Evolutionary conservation across 2,113 vertebrate species (phyloP).

Genomic region (Melozone crissalis): DNA sequence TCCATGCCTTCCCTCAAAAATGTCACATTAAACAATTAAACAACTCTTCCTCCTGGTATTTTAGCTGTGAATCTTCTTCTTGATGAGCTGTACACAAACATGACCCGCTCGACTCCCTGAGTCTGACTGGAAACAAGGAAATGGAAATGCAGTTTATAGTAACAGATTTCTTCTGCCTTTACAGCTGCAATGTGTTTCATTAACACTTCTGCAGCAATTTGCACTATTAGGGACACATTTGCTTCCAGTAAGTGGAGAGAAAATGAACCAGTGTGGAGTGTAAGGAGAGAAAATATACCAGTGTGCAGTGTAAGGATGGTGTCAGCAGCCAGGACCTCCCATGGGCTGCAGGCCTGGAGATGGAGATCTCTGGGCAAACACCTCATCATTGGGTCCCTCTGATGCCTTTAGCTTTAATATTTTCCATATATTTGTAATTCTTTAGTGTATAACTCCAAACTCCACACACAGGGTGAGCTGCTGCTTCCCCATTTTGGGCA

Average conservation of each 20-base stretch:
- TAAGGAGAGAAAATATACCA: not conserved
- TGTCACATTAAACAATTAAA: not conserved
- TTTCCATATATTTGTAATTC: rapidly evolving
- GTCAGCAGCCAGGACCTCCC: not conserved
- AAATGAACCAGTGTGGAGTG: rapidly evolving
- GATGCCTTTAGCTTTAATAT: not conserved
- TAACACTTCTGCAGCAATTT: constrained; percentile 26
- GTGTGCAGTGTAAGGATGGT: rapidly evolving
- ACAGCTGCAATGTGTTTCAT: constrained; percentile 22
- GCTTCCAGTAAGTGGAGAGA: not conserved
- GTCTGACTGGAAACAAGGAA: not conserved
- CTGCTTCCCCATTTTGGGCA: not conserved
- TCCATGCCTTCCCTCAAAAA: not conserved
- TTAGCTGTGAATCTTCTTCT: not conserved
- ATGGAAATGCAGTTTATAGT: not conserved
- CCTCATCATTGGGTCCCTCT: rapidly evolving
- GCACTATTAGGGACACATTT: not conserved
- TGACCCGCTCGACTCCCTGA: not conserved
- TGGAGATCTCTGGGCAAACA: rapidly evolving
- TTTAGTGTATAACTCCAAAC: not conserved
- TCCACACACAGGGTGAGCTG: not conserved
- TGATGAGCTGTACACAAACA: not conserved
- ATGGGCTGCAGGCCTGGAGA: not conserved
- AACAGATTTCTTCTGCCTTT: not conserved
- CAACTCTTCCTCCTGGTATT: not conserved